Base-by-base conservation (phyloP, 2,888 invertebrate species). In the Chloroclysta siterata region DNA sequence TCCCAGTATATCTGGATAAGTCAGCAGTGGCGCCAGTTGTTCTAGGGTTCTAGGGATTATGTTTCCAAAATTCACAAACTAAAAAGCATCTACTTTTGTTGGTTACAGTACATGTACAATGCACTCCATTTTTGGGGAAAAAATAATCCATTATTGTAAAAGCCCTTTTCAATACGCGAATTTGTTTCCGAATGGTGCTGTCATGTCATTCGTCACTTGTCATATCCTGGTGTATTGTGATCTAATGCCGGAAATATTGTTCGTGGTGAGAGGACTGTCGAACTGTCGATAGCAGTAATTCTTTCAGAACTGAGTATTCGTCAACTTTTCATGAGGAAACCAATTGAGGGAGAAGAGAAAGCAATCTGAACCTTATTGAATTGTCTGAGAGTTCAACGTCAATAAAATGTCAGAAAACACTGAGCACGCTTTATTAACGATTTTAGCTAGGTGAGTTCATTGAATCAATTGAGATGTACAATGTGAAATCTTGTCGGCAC, bases 201-300 rank as follows among this genome's bases (percentile, higher is more conserved):
- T 82, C 83, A 79, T 81, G 74, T 82, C 79, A 80, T 80, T 78
- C 71, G 80, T 82, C 80, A 81, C 66, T 64, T 70, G 73, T 71
- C 71, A 56, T 55, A 69, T 59, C 61, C 58, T 54, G 5, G 33
- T 11, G 41, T 65, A 44, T 67, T 71, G 70, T 70, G 56, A 58
- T 67, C 58, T 65, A 61, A 64, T 59, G 55, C 15, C 22, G 41
- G 29, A 48, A 53, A 62, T 53, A 61, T 56, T 55, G 46, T 36
- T 44, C 8, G 1, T 47, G 14, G 48, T 51, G 15, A 5, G 51
- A 41, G 48, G 15, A 33, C 29, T 60, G 52, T 54, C 54, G 44
- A 22, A 42, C 29, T 60, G 52, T 54, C 54, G 44, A 42, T 48
- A 44, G 22, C 53, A 63, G 53, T 41, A 53, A 53, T 52, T 39